Base-by-base conservation (phyloP, 2,888 invertebrate species). In the Unio pictorum region DNA sequence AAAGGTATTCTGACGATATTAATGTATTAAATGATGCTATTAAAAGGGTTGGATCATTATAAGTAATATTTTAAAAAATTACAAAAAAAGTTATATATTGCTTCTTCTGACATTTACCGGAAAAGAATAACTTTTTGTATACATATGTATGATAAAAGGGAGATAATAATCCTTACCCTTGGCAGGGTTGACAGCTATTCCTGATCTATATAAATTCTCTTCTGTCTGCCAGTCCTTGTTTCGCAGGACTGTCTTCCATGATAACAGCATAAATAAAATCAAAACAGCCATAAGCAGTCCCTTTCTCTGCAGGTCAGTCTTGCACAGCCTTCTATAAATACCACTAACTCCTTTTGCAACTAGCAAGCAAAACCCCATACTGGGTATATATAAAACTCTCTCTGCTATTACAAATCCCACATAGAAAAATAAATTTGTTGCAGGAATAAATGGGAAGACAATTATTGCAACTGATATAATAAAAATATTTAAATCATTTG, bases 401-500 rank as follows among this genome's bases (percentile, higher is more conserved):
- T 99, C 99, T 72, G 98, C 99, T 69, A 98, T 95, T 81, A 99
- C 98, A 91, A 99, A 99, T 65, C 99, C 99, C 73, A 99, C 98
- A 91, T 98, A 98, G 92, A 98, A 97, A 91, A 98, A 94, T 84
- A 98, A 92, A 92, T 99, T 99, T 85, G 96, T 95, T 76, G 98
- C 98, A 78, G 98, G 98, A 87, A 98, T 92, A 91, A 98, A 98
- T 75, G 98, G 97, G 83, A 98, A 92, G 81, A 95, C 93, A 88
- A 97, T 93, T 87, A 98, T 93, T 90, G 95, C 91, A 81, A 94
- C 88, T 2, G 87, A 83, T 57, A 89, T 69, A 63, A 87, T 80
- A 30, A 86, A 71, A 67, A 84, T 74, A 66, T 86, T 77, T 62
- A 45, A 45, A 45, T 45, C 45, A 45, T 45, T 45, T 4, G 45